These are phyloP conservation scores for Nettapus auritus DNA, from an alignment of 2,113 vertebrate species.

Conservation along the genomic window DNA sequence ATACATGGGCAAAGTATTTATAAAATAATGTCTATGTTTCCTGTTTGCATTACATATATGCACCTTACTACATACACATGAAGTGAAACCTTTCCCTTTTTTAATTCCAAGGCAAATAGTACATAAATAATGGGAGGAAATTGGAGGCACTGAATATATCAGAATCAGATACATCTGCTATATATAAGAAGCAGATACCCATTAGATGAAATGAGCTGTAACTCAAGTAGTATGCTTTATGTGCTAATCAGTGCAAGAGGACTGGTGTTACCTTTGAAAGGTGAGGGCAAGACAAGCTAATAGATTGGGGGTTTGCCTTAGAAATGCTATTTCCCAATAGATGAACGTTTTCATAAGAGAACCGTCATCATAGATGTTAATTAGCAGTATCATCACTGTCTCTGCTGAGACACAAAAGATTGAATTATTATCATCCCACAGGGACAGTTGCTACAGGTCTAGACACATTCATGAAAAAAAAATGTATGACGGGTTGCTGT, in stretches of 20 bases:
- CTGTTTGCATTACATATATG: not conserved
- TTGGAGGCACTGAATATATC: not conserved
- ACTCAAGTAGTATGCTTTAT: not conserved
- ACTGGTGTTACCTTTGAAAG: not conserved
- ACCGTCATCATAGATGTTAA: slow-evolving; percentile 13
- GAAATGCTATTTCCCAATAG: slow-evolving; percentile 17
- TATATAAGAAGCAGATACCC: not conserved
- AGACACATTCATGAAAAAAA: not conserved
- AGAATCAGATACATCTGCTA: not conserved
- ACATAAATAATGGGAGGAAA: not conserved
- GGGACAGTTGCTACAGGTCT: not conserved
- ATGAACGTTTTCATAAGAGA: not conserved
- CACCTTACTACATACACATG: not conserved
- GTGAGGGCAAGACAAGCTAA: not conserved
- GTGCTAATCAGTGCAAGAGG: not conserved
- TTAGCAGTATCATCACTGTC: not conserved
- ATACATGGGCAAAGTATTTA: not conserved
- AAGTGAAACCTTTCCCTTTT: not conserved
- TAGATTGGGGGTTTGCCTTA: not conserved
- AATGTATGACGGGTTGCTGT: not conserved
- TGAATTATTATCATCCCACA: slow-evolving; percentile 12
- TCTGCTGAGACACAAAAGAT: slow-evolving; percentile 2
- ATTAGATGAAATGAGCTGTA: not conserved
- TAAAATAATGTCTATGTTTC: not conserved
- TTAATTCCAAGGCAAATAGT: not conserved